Base-by-base conservation (phyloP, 2,888 invertebrate genomes). In the Agrotis clavis region DNA sequence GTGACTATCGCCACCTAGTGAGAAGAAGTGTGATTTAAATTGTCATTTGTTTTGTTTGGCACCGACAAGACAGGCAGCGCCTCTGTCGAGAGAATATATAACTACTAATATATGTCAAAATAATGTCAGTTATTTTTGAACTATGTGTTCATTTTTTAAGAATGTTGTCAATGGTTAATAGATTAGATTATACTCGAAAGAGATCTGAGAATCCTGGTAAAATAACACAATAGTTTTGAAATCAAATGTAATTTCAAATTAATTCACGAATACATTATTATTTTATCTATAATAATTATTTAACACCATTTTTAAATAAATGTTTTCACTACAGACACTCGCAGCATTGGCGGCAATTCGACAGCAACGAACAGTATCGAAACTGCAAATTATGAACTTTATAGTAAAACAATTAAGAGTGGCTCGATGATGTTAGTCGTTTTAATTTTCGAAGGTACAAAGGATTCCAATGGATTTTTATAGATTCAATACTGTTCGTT, bases 1-100 rank as follows among this genome's bases (percentile, higher is more conserved):
- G 66, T 66, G 75, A 64, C 77, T 73, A 60, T 67, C 75, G 83
- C 81, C 78, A 75, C 75, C 68, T 80, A 61, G 77, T 69, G 71
- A 68, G n/a, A 16, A 41, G 45, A 30, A 21, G 16, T 30, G 13
- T 25, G 4, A 61, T 16, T 57, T n/a, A 41, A 71, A 48, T 59
- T 50, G 68, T 60, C 30, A 67, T 64, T 66, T 30, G 19, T 25
- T 68, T 72, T 19, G 5, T 57, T 63, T 63, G 48, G 16, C 16
- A 18, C 48, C 13, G 19, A 19, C 21, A 25, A 53, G 13, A n/a
- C 11, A 18, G 6, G 53, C 35, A 65, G 41, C 65, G 54, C 57
- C 62, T 59, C 67, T 63, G 53, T 45, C 57, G 25, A 14, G 1
- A 25, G 13, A 25, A 50, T 59, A 13, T 19, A 1, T 35, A 59